Evolutionary conservation across 2,888 invertebrate genomes (phyloP), one percentile per base, ranked within the genome.

Genomic region (Lordiphosa fenestrarum): DNA sequence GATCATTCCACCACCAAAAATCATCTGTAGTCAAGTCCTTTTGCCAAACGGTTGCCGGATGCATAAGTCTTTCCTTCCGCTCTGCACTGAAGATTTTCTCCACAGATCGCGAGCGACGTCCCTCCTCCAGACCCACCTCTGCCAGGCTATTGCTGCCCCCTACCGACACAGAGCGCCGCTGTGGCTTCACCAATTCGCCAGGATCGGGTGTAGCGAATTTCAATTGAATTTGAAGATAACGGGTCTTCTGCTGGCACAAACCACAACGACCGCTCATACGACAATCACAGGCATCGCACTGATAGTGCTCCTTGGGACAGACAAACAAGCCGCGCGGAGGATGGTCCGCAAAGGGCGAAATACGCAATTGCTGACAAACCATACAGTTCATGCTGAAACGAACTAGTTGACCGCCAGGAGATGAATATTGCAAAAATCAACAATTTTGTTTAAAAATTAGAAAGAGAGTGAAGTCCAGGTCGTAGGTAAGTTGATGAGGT

Each of bases 301-400:
- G 41, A 25, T 42, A 42, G 19, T 42, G 41, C 41, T 41, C 41
- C 21, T 41, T 10, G 12, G 9, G 7, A 12, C 41, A 25, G 23
- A 42, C 12, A 12, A n/a, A 42, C 5, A 42, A 42, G 4, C 41
- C 41, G n/a, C 12, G 6, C 0, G 41, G 41, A 12, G 21, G 41
- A 21, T 42, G 12, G 12, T n/a, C 12, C 25, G 21, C 41, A 10
- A 12, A 42, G 6, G 41, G 41, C 12, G 41, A 42, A 12, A 42
- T 21, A n/a, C 23, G 41, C 41, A n/a, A 12, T 2, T 25, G 3
- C 25, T 25, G 15, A 42, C 41, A 42, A 21, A 42, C 25, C n/a
- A 12, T 25, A 25, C 41, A 42, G 6, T 42, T 42, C 41, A 42
- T 42, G n/a, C 10, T 41, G 10, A n/a, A 23, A 6, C 4, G 9